Evolutionary conservation across 2,113 vertebrate species (phyloP).

Genomic region (Cheilinus undulatus): DNA sequence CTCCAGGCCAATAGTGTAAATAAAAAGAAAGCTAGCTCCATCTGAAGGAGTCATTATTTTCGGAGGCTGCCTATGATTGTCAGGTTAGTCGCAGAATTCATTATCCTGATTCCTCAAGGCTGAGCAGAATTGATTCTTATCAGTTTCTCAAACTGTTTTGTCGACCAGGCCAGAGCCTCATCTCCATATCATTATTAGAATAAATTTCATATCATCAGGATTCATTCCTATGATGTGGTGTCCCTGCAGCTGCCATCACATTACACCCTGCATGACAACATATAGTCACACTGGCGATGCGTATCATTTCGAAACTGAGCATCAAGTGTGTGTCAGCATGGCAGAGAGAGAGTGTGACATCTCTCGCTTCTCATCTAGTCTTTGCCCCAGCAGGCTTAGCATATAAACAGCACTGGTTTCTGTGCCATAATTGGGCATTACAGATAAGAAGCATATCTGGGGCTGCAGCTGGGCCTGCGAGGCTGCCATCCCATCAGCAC

Average conservation of each 20-base stretch:
- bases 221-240: slow-evolving; percentile 15
- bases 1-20: slow-evolving; percentile 44
- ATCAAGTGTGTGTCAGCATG: slow-evolving; percentile 43
- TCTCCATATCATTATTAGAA: slow-evolving; percentile 74
- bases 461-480: slow-evolving; percentile 63
- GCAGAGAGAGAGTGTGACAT: slow-evolving; percentile 49
- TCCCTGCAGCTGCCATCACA: slow-evolving; percentile 38
- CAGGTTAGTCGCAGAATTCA: slow-evolving; percentile 74
- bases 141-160: slow-evolving; percentile 62
- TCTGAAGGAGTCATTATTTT: slow-evolving; percentile 53
- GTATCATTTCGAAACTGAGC: slow-evolving; percentile 43
- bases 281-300: slow-evolving; percentile 26
- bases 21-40: slow-evolving; percentile 44
- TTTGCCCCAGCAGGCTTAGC: slow-evolving; percentile 54
- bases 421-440: slow-evolving; percentile 70
- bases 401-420: slow-evolving; percentile 67
- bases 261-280: slow-evolving; percentile 26
- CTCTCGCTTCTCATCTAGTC: slow-evolving; percentile 58
- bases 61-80: slow-evolving; percentile 60
- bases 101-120: slow-evolving; percentile 70
- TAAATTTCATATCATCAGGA: slow-evolving; percentile 60
- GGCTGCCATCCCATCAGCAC: slow-evolving; percentile 70
- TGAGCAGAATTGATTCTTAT: slow-evolving; percentile 72
- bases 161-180: slow-evolving; percentile 46
- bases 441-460: slow-evolving; percentile 77